These are phyloP conservation scores for Ptiloglossa arizonensis DNA, from an alignment of 1,140 invertebrate genomes.

Conservation along the genomic window DNA sequence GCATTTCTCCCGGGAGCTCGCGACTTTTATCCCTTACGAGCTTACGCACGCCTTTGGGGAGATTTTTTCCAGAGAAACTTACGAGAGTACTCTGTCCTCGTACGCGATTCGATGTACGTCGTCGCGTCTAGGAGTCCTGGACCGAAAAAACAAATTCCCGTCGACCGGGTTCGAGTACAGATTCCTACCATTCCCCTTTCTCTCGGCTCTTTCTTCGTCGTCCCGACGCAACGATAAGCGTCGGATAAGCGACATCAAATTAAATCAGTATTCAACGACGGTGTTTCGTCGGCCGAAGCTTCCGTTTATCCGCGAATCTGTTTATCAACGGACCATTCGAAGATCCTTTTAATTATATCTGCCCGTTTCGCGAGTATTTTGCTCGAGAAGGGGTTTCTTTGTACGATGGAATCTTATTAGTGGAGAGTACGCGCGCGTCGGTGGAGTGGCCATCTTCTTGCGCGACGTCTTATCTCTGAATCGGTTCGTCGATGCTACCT, in stretches of 20 bases:
- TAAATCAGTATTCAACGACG: constrained; percentile 22
- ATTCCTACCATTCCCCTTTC: no score
- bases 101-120: constrained; percentile 12
- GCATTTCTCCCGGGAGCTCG: constrained; percentile 16
- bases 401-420: background rate
- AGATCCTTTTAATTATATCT: background rate
- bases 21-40: constrained; percentile 4
- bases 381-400: no score
- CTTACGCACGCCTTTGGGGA: background rate
- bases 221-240: no score
- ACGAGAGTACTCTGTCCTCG: no score
- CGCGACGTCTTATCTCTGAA: background rate
- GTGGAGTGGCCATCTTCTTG: no score
- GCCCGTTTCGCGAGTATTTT: no score
- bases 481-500: background rate
- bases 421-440: no score
- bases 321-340: constrained; percentile 1
- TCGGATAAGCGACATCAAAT: constrained; percentile 7
- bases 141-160: background rate
- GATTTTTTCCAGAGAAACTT: background rate
- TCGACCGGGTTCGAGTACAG: no score
- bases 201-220: no score
- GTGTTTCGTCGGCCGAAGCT: background rate
- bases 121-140: background rate
- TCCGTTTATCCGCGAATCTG: background rate